A percentile compares a stretch with the other conserved stretches of the same genome.
Evolutionary conservation across 2,797 vertebrate species (phyloP).

Genomic region (Enteromius radiatus): DNA sequence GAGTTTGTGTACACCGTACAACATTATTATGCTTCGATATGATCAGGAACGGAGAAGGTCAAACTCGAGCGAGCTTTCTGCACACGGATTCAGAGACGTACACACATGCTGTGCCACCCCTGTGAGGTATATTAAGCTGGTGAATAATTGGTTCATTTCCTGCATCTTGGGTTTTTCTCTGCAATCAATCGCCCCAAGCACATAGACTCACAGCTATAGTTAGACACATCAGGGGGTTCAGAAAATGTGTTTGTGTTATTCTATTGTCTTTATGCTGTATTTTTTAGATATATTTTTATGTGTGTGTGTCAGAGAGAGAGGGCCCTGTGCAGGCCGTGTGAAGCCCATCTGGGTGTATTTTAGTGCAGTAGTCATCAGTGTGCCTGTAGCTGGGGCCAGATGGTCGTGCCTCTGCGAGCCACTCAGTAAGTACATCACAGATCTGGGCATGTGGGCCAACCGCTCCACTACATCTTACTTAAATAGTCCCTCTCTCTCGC

Average conservation of each 20-base stretch:
- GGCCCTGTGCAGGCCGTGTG: conserved; percentile 39
- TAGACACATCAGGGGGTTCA: conserved; percentile 13
- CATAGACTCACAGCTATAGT: conserved; percentile 46
- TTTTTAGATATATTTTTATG: neutral
- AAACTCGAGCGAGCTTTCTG: conserved; percentile 12
- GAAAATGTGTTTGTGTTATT: neutral
- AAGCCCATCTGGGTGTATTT: conserved; percentile 59
- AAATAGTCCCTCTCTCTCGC: conserved; percentile 21
- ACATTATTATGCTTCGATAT: conserved; percentile 11
- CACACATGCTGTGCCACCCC: conserved; percentile 27
- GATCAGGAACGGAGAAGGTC: conserved; percentile 43
- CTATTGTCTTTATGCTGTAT: neutral
- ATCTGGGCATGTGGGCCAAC: conserved; percentile 56
- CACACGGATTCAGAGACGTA: neutral
- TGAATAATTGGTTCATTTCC: conserved; percentile 62
- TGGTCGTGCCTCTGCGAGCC: conserved; percentile 56
- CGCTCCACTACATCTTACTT: conserved; percentile 44
- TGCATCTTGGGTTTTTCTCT: conserved; percentile 53
- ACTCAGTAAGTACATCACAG: conserved; percentile 59
- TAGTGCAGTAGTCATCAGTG: conserved; percentile 59
- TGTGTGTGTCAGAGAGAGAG: neutral
- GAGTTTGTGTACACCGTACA: conserved; percentile 1
- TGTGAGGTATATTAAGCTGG: conserved; percentile 52
- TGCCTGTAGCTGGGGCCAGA: conserved; percentile 59
- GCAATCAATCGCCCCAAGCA: conserved; percentile 52